Conservation (phyloP, 2,113 vertebrate species). For the Phyllopteryx taeniolatus region DNA sequence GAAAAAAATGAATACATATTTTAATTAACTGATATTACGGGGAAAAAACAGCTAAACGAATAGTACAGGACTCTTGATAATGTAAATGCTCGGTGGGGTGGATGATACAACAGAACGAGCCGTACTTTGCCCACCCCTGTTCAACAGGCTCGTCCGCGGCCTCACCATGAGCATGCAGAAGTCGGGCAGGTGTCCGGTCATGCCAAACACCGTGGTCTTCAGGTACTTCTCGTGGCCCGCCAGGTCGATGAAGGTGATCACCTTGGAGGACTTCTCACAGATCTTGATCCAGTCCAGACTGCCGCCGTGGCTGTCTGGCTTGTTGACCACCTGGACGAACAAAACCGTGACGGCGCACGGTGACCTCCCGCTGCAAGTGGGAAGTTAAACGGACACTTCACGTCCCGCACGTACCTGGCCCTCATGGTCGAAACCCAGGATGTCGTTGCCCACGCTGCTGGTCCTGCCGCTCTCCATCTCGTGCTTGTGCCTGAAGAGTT, state of each 20-base stretch:
- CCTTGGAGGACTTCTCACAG: slow-evolving; percentile 96
- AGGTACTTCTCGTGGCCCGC: slow-evolving; percentile 98
- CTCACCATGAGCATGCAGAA: slow-evolving; percentile 98
- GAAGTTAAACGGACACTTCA: no score
- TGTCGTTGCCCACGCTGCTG: slow-evolving; percentile 95
- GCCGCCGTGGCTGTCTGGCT: slow-evolving; percentile 93
- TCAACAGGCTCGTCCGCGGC: not conserved
- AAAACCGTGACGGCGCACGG: not conserved
- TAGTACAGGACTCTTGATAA: not conserved
- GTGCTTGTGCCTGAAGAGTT: slow-evolving; percentile 95
- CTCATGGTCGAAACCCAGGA: slow-evolving; percentile 91
- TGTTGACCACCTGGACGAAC: slow-evolving; percentile 83
- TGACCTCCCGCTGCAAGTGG: not conserved
- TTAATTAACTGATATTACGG: no score
- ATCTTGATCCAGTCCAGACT: slow-evolving; percentile 98
- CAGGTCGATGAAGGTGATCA: slow-evolving; percentile 97
- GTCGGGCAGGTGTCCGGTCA: slow-evolving; percentile 96
- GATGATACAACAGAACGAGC: no score
- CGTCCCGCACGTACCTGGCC: slow-evolving; percentile 75
- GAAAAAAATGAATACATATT: no score
- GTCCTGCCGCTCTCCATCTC: slow-evolving; percentile 94
- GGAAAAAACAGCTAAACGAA: not conserved
- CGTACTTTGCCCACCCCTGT: not conserved
- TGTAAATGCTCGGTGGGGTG: not conserved
- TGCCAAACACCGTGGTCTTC: slow-evolving; percentile 97